Conservation (phyloP, 2,888 invertebrate genomes). For the Eudemis profundana region DNA sequence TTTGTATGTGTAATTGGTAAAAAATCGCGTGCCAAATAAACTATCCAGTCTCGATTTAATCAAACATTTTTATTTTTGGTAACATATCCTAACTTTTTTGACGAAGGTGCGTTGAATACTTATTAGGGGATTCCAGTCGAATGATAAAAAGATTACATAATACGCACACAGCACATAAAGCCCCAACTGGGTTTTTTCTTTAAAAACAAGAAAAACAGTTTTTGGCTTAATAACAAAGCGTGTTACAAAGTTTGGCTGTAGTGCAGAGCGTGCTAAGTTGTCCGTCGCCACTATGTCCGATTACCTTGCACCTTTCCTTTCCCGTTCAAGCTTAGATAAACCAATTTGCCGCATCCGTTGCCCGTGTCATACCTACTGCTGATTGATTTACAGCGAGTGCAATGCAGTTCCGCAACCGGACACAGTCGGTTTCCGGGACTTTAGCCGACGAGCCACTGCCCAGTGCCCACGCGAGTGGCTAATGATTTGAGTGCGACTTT, state of each 20-base stretch:
- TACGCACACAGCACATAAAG: too few species aligned
- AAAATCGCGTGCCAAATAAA: too few species aligned
- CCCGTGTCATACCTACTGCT: constrained; percentile 17
- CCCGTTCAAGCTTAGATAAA: neutral
- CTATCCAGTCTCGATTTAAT: too few species aligned
- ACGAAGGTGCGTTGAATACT: neutral
- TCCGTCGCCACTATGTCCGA: neutral
- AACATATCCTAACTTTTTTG: neutral
- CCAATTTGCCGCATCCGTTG: neutral
- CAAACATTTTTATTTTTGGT: too few species aligned
- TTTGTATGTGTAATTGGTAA: too few species aligned
- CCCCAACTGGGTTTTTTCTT: too few species aligned
- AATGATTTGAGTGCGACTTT: constrained; percentile 23
- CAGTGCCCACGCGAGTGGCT: constrained; percentile 23
- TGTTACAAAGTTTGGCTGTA: too few species aligned
- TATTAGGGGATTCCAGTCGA: too few species aligned
- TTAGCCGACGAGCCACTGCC: constrained; percentile 31
- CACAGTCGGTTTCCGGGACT: constrained; percentile 30
- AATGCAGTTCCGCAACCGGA: constrained; percentile 30
- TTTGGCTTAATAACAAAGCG: too few species aligned
- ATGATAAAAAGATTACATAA: too few species aligned
- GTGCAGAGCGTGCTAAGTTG: too few species aligned
- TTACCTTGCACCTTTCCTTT: neutral
- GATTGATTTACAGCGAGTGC: constrained; percentile 41
- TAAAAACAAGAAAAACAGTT: too few species aligned